A percentile compares a stretch with the other conserved stretches of the same genome.
Evolutionary conservation across 2,113 vertebrate species (phyloP).

Genomic region (Toxotes chatareus): DNA sequence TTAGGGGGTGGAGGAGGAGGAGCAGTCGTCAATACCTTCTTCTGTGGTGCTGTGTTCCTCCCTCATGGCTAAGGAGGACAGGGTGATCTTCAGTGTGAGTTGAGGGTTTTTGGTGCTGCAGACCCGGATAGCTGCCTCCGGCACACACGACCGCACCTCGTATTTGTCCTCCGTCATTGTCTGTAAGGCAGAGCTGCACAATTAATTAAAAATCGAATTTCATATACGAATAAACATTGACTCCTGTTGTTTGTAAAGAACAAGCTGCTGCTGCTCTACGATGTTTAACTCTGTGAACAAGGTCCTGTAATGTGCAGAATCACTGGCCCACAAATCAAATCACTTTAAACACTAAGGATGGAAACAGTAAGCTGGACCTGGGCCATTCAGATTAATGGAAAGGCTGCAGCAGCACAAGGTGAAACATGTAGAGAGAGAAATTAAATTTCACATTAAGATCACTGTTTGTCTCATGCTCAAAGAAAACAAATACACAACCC

Average conservation of each 20-base stretch:
- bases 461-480: too few relatives aligned
- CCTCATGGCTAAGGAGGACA: constrained; percentile 91
- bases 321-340: not conserved
- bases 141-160: constrained; percentile 88
- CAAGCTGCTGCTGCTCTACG: not conserved
- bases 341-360: too few relatives aligned
- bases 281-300: not conserved
- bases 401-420: not conserved
- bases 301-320: not conserved
- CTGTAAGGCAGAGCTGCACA: constrained; percentile 81
- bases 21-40: constrained; percentile 85
- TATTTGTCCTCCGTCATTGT: constrained; percentile 92
- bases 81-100: constrained; percentile 91
- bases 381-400: too few relatives aligned
- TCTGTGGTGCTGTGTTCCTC: constrained; percentile 88
- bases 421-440: not conserved
- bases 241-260: not conserved
- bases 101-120: constrained; percentile 89
- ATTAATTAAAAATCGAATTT: constrained; percentile 35
- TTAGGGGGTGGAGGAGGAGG: not conserved
- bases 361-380: too few relatives aligned
- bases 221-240: constrained; percentile 24
- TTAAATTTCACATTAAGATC: not conserved
- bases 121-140: constrained; percentile 91
- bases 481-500: too few relatives aligned